phyloP scores from a whole-genome alignment of 2,797 vertebrate genomes.

The Oreochromis mossambicus region DNA sequence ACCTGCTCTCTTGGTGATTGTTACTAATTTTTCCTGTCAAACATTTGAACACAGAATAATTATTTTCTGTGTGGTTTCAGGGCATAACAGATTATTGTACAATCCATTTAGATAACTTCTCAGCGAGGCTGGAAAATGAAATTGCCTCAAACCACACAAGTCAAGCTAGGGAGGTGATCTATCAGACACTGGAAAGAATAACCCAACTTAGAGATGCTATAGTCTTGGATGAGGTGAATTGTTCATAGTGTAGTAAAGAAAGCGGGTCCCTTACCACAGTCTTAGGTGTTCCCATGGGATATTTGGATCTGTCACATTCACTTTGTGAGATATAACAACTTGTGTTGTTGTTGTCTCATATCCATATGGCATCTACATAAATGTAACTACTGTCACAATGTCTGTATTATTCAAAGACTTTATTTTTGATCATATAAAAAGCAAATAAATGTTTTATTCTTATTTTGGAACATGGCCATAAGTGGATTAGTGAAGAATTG shows the following conservation, averaged over 20 bases:
- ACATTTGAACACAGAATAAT: conserved; percentile 87
- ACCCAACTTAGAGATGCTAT: conserved; percentile 67
- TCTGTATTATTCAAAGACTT: not conserved
- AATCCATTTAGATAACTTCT: conserved; percentile 83
- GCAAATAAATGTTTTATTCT: not conserved
- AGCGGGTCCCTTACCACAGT: conserved; percentile 1
- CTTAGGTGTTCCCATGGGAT: not conserved
- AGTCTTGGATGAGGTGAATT: conserved; percentile 23
- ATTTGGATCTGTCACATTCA: conserved; percentile 14
- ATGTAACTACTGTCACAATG: not conserved
- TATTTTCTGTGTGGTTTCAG: conserved; percentile 79
- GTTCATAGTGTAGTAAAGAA: conserved; percentile 4
- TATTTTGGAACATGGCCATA: not conserved
- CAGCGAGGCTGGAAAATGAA: conserved; percentile 74
- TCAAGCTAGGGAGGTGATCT: conserved; percentile 65
- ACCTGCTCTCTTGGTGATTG: conserved; percentile 84
- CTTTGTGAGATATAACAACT: not conserved
- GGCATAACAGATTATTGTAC: conserved; percentile 82
- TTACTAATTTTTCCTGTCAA: conserved; percentile 90
- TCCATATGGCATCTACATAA: not conserved
- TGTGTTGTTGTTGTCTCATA: not conserved
- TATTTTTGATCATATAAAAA: not conserved
- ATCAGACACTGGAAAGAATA: conserved; percentile 69
- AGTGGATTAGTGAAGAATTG: not conserved
- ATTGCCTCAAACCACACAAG: conserved; percentile 76